Evolutionary conservation across 2,113 vertebrate genomes (phyloP), one percentile per base, ranked within the genome.

Genomic region (Salvelinus namaycush): DNA sequence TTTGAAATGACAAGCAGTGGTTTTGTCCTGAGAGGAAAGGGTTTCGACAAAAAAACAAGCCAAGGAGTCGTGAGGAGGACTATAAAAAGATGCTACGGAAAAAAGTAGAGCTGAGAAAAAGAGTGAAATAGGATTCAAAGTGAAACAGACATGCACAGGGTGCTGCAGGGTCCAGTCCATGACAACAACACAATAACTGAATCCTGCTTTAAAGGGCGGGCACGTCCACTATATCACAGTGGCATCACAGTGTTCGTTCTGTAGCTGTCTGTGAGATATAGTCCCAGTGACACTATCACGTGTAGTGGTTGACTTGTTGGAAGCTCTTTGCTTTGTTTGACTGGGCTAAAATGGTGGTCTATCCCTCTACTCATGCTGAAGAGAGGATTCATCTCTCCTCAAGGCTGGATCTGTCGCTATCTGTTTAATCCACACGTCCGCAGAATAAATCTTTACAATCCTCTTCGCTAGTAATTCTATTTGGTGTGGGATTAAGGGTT

Each of bases 401-500:
- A 12, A 68, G 66, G 79, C 69, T 69, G 75, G 81, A 86, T 85
- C 77, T 68, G 77, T 79, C 76, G 68, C 79, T 78, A 79, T 80
- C 73, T 80, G 29, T 74, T 72, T 89, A 85, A 88, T 91, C 84
- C 68, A 54, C 4, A 13, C 62, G 34, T 69, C 76, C 81, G 54
- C 68, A 88, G 79, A 82, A 78, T 74, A 81, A 88, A 89, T 87
- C 84, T 89, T 83, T 84, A 75, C 81, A 85, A 77, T 70, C 77
- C 78, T 76, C 77, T 84, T 85, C 73, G 73, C 64, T 64, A 22
- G 73, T 87, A 79, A 87, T 87, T 91, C 81, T 89, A 70, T 90
- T 88, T 90, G 79, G 71, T 31, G 64, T 87, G 78, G 79, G 83
- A 89, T 90, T 88, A 82, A 54, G 73, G 79, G 80, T 68, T 75